phyloP scores from a whole-genome alignment of 2,888 invertebrate genomes.

The Drosophila stalkeri region DNA sequence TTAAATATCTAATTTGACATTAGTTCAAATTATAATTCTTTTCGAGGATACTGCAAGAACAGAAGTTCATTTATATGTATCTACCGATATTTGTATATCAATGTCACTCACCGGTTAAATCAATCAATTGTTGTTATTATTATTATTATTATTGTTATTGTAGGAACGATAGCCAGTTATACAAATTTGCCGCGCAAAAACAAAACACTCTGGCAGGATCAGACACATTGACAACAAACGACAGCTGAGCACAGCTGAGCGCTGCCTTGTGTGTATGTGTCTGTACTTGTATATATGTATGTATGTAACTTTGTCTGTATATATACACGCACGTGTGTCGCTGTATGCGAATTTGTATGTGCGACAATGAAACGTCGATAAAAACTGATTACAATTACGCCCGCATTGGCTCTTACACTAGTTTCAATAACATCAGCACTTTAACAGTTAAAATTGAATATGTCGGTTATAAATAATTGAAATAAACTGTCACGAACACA shows the following conservation, averaged over 20 bases:
- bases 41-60: constrained; percentile 42
- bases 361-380: constrained; percentile 61
- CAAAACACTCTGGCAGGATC: constrained; percentile 58
- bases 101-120: constrained; percentile 57
- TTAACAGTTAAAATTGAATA: constrained; percentile 37
- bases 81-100: constrained; percentile 3
- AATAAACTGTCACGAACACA: constrained; percentile 53
- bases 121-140: constrained; percentile 44
- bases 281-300: constrained; percentile 4
- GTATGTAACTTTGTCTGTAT: constrained; percentile 21
- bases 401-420: constrained; percentile 16
- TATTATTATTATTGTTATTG: constrained; percentile 4
- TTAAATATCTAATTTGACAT: constrained; percentile 22
- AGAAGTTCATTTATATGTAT: constrained; percentile 18
- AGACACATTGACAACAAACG: constrained; percentile 67
- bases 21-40: constrained; percentile 13
- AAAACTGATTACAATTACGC: constrained; percentile 33
- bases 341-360: constrained; percentile 34
- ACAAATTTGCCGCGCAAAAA: constrained; percentile 44
- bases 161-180: constrained; percentile 15
- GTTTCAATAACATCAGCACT: constrained; percentile 22
- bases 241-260: constrained; percentile 74
- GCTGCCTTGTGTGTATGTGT: constrained; percentile 32
- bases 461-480: constrained; percentile 24
- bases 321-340: constrained; percentile 49